These are phyloP conservation scores for Cottoperca gobio DNA, from an alignment of 2,797 vertebrate species.

Conservation along the genomic window DNA sequence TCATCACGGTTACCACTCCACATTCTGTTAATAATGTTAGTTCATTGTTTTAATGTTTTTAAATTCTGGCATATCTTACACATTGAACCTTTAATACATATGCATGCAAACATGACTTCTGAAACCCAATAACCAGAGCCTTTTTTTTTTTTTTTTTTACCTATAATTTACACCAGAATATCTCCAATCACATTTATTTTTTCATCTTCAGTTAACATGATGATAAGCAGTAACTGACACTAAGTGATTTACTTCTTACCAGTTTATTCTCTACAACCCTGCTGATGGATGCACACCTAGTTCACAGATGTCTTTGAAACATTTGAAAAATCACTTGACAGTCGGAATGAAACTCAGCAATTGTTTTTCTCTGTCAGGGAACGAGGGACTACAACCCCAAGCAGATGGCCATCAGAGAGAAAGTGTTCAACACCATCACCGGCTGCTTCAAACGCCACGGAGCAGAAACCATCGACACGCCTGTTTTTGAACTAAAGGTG, in stretches of 20 bases:
- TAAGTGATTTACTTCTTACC: too few species aligned
- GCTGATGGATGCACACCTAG: neutral
- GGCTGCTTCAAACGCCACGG: conserved; percentile 95
- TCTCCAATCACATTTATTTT: too few species aligned
- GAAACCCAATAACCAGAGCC: too few species aligned
- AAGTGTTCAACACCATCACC: conserved; percentile 90
- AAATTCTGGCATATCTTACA: too few species aligned
- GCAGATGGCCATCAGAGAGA: conserved; percentile 94
- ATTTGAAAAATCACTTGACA: accelerated
- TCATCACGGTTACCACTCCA: too few species aligned
- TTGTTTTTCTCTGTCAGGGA: conserved; percentile 83
- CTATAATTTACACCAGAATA: too few species aligned
- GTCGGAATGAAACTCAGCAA: neutral
- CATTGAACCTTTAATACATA: too few species aligned
- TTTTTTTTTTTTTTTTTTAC: too few species aligned
- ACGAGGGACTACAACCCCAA: conserved; percentile 94
- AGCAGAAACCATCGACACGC: conserved; percentile 96
- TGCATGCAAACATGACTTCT: too few species aligned
- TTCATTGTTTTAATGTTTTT: too few species aligned
- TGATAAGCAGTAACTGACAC: neutral
- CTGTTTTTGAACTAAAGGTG: conserved; percentile 96
- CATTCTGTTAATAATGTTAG: too few species aligned
- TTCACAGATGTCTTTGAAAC: neutral
- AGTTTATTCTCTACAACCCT: neutral
- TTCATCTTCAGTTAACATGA: too few species aligned